These are phyloP conservation scores for Watsonalla cultraria DNA, from an alignment of 2,888 invertebrate species.

Conservation along the genomic window DNA sequence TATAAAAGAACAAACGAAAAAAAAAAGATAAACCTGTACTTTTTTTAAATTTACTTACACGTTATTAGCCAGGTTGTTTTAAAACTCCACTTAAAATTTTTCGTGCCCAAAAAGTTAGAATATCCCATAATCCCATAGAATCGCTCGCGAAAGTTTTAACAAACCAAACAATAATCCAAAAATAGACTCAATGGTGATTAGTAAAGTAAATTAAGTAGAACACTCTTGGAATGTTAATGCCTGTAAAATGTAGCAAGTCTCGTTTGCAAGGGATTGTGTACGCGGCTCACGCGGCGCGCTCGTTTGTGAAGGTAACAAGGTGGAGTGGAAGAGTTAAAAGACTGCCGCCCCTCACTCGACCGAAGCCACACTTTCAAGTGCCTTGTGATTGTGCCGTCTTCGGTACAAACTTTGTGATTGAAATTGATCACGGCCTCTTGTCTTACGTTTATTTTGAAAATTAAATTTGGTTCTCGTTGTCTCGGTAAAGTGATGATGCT, in stretches of 20 bases:
- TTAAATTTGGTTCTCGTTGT: not conserved
- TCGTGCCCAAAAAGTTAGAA: too few relatives aligned
- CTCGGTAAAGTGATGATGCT: too few relatives aligned
- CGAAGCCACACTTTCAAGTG: conserved; percentile 29
- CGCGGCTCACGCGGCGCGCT: conserved; percentile 59
- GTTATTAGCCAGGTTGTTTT: too few relatives aligned
- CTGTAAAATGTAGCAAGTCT: conserved; percentile 24
- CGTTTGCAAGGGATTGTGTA: conserved; percentile 52
- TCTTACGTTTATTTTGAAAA: not conserved
- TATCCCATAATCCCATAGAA: not conserved
- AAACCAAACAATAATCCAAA: not conserved
- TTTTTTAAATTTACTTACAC: too few relatives aligned
- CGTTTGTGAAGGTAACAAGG: conserved; percentile 73
- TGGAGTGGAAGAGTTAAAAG: conserved; percentile 70
- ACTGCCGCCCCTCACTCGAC: conserved; percentile 33
- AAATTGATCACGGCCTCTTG: not conserved
- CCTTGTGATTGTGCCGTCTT: conserved; percentile 9
- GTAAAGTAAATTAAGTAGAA: conserved; percentile 14
- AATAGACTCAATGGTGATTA: conserved; percentile 1
- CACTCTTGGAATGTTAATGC: conserved; percentile 20
- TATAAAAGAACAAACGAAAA: too few relatives aligned
- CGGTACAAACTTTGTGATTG: not conserved
- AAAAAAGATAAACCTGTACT: too few relatives aligned
- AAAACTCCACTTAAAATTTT: too few relatives aligned
- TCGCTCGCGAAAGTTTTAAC: not conserved